Conservation (phyloP, 2,113 vertebrate species). For the Bufo bufo region DNA sequence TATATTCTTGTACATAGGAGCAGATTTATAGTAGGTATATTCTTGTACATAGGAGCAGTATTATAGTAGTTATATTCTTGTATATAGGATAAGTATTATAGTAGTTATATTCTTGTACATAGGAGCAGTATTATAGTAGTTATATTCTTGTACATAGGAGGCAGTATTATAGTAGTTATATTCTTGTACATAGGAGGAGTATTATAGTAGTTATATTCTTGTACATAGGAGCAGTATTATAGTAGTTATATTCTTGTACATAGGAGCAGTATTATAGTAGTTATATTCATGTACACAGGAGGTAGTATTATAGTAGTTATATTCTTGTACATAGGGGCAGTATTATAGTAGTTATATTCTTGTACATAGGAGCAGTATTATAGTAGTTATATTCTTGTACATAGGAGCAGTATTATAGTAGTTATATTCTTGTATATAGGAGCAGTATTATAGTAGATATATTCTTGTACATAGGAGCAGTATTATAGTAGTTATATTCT, state of each 20-base stretch:
- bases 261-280: neutral
- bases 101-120: neutral
- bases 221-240: neutral
- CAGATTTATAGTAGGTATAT: neutral
- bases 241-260: neutral
- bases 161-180: neutral
- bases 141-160: neutral
- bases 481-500: neutral
- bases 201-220: slow-evolving; percentile 5
- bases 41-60: neutral
- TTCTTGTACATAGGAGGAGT: neutral
- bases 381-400: neutral
- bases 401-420: neutral
- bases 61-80: slow-evolving; percentile 14
- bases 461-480: neutral
- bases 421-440: neutral
- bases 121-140: neutral
- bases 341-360: too few species aligned
- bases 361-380: too few species aligned
- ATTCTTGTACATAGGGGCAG: too few species aligned
- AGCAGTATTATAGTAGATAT: neutral
- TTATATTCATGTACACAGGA: neutral
- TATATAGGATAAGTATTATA: slow-evolving; percentile 5
- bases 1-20: neutral
- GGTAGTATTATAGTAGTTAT: too few species aligned